These are phyloP conservation scores for Spermophilus dauricus DNA, from an alignment of 2,113 vertebrate species.

Conservation along the genomic window DNA sequence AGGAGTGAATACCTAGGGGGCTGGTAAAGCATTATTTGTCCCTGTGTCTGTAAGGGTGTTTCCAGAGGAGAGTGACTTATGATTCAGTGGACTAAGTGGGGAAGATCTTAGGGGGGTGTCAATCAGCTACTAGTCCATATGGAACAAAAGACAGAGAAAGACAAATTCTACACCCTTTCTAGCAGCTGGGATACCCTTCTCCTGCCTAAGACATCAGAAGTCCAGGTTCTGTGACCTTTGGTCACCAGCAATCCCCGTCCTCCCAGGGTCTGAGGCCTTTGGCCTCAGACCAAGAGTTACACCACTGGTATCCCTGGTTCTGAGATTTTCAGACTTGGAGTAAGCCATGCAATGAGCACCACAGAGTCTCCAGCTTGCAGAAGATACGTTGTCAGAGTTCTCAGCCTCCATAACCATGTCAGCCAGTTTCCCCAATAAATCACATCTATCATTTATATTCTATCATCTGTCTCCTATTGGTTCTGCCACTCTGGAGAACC, in stretches of 20 bases:
- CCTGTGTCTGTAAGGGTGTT: neutral
- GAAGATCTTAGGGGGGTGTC: neutral
- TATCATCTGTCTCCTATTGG: neutral
- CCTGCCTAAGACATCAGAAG: neutral
- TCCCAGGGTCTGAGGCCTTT: neutral
- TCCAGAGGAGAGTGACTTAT: neutral
- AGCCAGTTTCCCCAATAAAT: neutral
- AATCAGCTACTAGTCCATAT: no score
- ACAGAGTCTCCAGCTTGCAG: neutral
- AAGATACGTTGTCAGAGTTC: neutral
- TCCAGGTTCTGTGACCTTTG: no score
- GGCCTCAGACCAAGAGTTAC: neutral
- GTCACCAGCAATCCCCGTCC: neutral
- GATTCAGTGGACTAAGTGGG: neutral
- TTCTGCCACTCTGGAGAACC: neutral
- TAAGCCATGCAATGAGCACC: neutral
- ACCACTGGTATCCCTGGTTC: neutral
- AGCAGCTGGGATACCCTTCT: neutral
- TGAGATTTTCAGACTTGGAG: neutral
- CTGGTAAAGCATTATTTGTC: neutral
- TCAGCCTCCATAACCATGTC: neutral
- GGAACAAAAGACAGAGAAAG: neutral
- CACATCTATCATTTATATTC: neutral
- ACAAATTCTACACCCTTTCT: neutral
- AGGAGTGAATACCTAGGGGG: neutral